These are phyloP conservation scores for Hippocampus abdominalis DNA, from an alignment of 2,113 vertebrate species.

Conservation along the genomic window DNA sequence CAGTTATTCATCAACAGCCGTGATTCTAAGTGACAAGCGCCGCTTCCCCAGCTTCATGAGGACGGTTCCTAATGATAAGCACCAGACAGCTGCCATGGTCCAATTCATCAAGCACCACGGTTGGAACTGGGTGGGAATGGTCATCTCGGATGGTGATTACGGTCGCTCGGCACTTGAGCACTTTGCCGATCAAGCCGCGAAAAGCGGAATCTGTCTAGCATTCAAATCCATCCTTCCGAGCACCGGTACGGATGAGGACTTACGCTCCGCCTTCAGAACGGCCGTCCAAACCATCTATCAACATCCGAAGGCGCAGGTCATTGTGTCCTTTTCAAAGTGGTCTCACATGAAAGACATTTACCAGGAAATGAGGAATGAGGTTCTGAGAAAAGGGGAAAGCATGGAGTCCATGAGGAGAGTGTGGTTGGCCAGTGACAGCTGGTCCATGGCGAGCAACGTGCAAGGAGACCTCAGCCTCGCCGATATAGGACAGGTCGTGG, in stretches of 20 bases:
- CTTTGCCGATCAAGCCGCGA: constrained; percentile 73
- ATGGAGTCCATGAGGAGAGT: constrained; percentile 65
- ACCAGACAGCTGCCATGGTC: constrained; percentile 84
- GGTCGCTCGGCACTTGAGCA: constrained; percentile 76
- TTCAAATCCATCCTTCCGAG: constrained; percentile 80
- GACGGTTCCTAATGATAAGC: constrained; percentile 80
- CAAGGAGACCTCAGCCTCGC: constrained; percentile 63
- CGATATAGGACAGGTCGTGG: constrained; percentile 79
- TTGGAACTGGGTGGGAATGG: constrained; percentile 85
- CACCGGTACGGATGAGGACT: constrained; percentile 66
- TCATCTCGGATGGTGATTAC: constrained; percentile 84
- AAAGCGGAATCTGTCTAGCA: constrained; percentile 79
- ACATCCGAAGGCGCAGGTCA: constrained; percentile 77
- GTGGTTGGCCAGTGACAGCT: constrained; percentile 89
- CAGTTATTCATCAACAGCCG: constrained; percentile 83
- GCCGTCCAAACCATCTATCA: constrained; percentile 69
- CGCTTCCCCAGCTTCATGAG: constrained; percentile 84
- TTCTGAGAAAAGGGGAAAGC: constrained; percentile 20
- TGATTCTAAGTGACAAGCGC: constrained; percentile 84
- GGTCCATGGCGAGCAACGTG: constrained; percentile 75
- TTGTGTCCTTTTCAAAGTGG: constrained; percentile 80
- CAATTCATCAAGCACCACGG: constrained; percentile 71
- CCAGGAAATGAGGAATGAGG: constrained; percentile 55
- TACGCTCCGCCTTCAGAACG: constrained; percentile 57
- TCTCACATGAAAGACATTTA: constrained; percentile 75